phyloP scores from a whole-genome alignment of 2,888 invertebrate species.

The Orthonevra nobilis region DNA sequence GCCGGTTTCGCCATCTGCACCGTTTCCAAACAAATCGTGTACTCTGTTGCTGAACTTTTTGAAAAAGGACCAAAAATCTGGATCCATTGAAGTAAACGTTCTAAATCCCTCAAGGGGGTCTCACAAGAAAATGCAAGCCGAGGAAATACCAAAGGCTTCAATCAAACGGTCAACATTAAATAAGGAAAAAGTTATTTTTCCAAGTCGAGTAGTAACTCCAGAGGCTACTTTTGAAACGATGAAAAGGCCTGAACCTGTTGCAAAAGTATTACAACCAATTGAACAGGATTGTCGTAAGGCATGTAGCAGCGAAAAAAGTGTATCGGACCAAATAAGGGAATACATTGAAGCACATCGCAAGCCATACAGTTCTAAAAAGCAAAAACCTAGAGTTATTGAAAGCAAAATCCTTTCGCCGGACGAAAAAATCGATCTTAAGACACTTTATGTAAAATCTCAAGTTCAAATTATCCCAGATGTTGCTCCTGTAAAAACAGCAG shows the following conservation, averaged over 20 bases:
- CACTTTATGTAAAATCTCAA: slow-evolving; percentile 65
- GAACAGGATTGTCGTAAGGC: too few relatives aligned
- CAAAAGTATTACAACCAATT: too few relatives aligned
- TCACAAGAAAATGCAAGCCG: neutral
- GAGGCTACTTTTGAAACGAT: too few relatives aligned
- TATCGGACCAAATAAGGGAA: too few relatives aligned
- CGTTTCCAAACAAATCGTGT: neutral
- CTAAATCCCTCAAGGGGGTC: neutral
- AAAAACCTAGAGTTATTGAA: slow-evolving; percentile 74
- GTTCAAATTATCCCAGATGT: neutral
- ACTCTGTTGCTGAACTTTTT: slow-evolving; percentile 27
- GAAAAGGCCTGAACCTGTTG: neutral
- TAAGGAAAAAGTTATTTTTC: too few relatives aligned
- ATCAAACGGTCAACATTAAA: neutral
- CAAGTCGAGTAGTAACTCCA: too few relatives aligned
- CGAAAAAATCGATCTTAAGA: slow-evolving; percentile 77
- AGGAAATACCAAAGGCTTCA: slow-evolving; percentile 42
- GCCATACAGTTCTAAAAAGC: neutral
- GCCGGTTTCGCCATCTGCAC: neutral
- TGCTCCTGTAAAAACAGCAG: slow-evolving; percentile 8
- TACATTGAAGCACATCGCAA: too few relatives aligned
- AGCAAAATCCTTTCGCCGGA: slow-evolving; percentile 76
- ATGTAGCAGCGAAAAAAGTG: too few relatives aligned
- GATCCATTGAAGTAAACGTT: slow-evolving; percentile 17
- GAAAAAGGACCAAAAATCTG: slow-evolving; percentile 2